These are phyloP conservation scores for Poeciliopsis prolifica DNA, from an alignment of 2,113 vertebrate genomes.

Conservation along the genomic window DNA sequence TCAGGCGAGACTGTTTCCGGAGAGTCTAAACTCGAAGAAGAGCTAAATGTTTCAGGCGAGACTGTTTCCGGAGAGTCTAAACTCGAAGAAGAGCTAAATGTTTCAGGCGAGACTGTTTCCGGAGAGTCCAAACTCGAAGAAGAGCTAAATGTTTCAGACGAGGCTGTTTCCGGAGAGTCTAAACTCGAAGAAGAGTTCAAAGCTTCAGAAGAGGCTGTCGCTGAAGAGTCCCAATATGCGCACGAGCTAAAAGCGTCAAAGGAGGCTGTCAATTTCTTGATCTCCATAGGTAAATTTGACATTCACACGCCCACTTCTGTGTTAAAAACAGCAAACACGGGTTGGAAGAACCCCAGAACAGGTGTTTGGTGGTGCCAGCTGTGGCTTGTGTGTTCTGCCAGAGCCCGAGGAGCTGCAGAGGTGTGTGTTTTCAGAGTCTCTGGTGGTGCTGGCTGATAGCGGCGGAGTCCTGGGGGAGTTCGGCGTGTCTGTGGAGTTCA, in stretches of 20 bases:
- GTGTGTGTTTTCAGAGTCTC: constrained; percentile 82
- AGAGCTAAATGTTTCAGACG: too few relatives aligned
- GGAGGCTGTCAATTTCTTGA: constrained; percentile 74
- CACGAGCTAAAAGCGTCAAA: constrained; percentile 55
- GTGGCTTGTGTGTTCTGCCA: constrained; percentile 30
- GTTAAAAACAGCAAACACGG: neutral
- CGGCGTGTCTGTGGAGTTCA: constrained; percentile 75
- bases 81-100: too few relatives aligned
- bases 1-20: too few relatives aligned
- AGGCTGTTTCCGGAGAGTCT: too few relatives aligned
- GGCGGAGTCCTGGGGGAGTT: constrained; percentile 79
- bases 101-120: too few relatives aligned
- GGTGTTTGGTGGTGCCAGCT: neutral
- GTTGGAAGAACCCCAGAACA: neutral
- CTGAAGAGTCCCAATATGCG: constrained; percentile 20
- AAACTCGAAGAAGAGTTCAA: too few relatives aligned
- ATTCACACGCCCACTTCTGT: neutral
- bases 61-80: too few relatives aligned
- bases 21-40: too few relatives aligned
- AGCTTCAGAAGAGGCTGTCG: too few relatives aligned
- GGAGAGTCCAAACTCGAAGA: too few relatives aligned
- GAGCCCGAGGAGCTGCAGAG: constrained; percentile 75
- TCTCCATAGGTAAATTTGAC: constrained; percentile 71
- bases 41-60: too few relatives aligned
- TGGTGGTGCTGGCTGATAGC: constrained; percentile 75